Percentiles rank a stretch among this genome's conserved stretches.
Conservation (phyloP, 2,888 invertebrate species). For the Drosophila colorata region DNA sequence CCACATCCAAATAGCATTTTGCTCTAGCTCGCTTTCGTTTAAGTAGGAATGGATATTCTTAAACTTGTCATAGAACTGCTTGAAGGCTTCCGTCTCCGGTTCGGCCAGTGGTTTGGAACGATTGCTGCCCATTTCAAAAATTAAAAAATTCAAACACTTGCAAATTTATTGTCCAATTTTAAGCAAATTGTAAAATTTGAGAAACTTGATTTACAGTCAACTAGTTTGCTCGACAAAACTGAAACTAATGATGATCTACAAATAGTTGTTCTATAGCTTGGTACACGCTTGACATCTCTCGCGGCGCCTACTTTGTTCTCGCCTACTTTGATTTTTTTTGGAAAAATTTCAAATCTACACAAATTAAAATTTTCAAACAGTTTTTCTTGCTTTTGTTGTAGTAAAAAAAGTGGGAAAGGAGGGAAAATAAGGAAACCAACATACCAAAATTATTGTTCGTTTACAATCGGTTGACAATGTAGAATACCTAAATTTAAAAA, state of each 20-base stretch:
- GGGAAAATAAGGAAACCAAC: too few relatives aligned
- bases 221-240: not conserved
- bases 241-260: not conserved
- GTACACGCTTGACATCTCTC: not conserved
- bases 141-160: not conserved
- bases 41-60: not conserved
- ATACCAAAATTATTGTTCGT: too few relatives aligned
- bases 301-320: not conserved
- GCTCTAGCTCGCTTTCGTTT: not conserved
- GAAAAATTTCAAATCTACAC: too few relatives aligned
- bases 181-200: not conserved
- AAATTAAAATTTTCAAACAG: too few relatives aligned
- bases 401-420: too few relatives aligned
- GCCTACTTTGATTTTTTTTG: too few relatives aligned
- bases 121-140: not conserved
- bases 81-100: not conserved
- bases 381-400: too few relatives aligned
- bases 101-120: not conserved
- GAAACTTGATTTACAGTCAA: not conserved
- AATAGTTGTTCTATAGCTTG: not conserved
- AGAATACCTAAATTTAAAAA: too few relatives aligned
- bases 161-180: not conserved
- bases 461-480: too few relatives aligned
- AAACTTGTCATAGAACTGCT: not conserved
- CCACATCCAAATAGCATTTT: constrained; percentile 4